A percentile compares a stretch with the other conserved stretches of the same genome.
phyloP scores from a whole-genome alignment of 64 coral and sea anemone species.

The Exaiptasia diaphana region DNA sequence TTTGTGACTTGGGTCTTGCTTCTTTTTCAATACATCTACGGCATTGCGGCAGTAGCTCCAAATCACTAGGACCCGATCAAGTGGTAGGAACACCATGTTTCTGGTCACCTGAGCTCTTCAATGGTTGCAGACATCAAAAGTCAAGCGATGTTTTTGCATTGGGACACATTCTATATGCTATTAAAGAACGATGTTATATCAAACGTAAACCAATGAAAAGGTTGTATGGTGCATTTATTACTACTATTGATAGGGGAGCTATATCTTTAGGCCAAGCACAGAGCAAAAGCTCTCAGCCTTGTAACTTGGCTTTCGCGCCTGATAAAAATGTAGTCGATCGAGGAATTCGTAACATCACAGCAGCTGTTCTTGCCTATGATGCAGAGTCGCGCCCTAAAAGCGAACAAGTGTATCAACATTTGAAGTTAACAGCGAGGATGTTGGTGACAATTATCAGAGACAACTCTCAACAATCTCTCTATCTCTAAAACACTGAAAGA shows the following conservation, averaged over 20 bases:
- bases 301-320: not conserved
- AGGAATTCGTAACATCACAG: not conserved
- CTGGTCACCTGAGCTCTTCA: slow-evolving; percentile 30
- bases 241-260: not conserved
- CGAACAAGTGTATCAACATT: not conserved
- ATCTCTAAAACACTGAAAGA: no score
- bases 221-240: slow-evolving; percentile 38
- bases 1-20: slow-evolving; percentile 1
- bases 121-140: slow-evolving; percentile 8
- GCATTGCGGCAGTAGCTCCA: not conserved
- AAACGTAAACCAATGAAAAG: not conserved
- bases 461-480: no score
- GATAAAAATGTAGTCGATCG: not conserved
- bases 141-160: slow-evolving; percentile 34
- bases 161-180: slow-evolving; percentile 24
- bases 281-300: not conserved
- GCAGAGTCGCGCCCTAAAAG: not conserved
- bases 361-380: not conserved
- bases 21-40: not conserved
- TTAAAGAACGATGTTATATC: slow-evolving; percentile 38
- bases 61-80: not conserved
- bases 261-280: slow-evolving; percentile 19
- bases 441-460: no score
- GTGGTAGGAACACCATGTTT: slow-evolving; percentile 39
- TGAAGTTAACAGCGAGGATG: not conserved